These are phyloP conservation scores for Brevipalpus yothersi DNA, from an alignment of 1,140 invertebrate genomes.

Conservation along the genomic window DNA sequence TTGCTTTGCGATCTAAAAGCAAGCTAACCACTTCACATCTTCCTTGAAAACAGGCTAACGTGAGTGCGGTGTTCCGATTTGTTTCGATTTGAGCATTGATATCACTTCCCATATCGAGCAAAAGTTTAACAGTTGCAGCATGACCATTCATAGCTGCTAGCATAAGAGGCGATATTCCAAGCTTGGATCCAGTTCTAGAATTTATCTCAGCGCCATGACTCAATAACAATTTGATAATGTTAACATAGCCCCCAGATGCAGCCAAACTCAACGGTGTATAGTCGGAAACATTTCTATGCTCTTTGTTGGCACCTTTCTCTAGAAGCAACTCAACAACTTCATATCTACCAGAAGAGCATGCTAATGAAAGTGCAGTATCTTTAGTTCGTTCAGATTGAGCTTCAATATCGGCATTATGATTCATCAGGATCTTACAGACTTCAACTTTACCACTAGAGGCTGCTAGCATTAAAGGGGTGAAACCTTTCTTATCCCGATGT, in stretches of 20 bases:
- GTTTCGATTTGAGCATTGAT: slow-evolving; percentile 99
- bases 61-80: slow-evolving; percentile 92
- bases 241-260: slow-evolving; percentile 91
- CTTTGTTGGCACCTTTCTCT: slow-evolving; percentile 70
- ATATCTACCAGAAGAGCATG: slow-evolving; percentile 86
- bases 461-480: slow-evolving; percentile 86
- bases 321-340: slow-evolving; percentile 84
- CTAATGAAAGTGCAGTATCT: slow-evolving; percentile 87
- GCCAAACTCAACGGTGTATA: slow-evolving; percentile 94
- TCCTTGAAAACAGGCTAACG: slow-evolving; percentile 96
- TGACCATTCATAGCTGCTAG: slow-evolving; percentile 99
- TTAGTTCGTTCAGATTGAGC: slow-evolving; percentile 96
- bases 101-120: slow-evolving; percentile 92
- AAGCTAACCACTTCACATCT: slow-evolving; percentile 90
- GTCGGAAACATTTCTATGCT: slow-evolving; percentile 96
- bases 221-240: slow-evolving; percentile 79
- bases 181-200: slow-evolving; percentile 79
- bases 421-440: slow-evolving; percentile 55
- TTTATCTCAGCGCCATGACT: slow-evolving; percentile 89
- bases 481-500: slow-evolving; percentile 96
- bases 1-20: slow-evolving; percentile 82
- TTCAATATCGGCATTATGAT: slow-evolving; percentile 80
- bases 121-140: slow-evolving; percentile 43
- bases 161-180: slow-evolving; percentile 97
- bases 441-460: slow-evolving; percentile 80